Conservation (phyloP, 2,888 invertebrate genomes). For the Tryphoninae sp. region DNA sequence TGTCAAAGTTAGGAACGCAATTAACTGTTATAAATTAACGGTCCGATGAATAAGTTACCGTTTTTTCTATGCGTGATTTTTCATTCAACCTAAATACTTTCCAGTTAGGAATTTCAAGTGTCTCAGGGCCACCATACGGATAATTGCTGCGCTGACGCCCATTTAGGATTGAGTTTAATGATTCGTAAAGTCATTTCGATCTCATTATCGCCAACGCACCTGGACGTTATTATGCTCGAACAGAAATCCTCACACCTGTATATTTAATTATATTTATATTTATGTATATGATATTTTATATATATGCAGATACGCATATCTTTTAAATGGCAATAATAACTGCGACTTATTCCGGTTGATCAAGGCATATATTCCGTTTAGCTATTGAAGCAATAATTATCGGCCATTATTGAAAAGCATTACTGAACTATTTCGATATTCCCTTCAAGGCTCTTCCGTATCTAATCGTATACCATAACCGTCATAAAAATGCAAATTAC, state of each 20-base stretch:
- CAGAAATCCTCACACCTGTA: constrained; percentile 53
- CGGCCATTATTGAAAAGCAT: constrained; percentile 53
- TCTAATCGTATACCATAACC: constrained; percentile 60
- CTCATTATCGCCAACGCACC: constrained; percentile 11
- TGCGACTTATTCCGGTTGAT: constrained; percentile 54
- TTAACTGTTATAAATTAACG: too few relatives aligned
- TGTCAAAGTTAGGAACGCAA: too few relatives aligned
- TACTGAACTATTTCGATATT: constrained; percentile 63
- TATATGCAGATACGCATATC: background rate
- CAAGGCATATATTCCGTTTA: constrained; percentile 40
- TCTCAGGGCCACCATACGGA: constrained; percentile 27
- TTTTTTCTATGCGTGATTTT: constrained; percentile 8
- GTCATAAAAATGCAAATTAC: constrained; percentile 60
- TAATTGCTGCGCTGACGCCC: constrained; percentile 12
- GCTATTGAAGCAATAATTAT: constrained; percentile 48
- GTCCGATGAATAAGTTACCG: background rate
- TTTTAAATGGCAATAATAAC: constrained; percentile 50
- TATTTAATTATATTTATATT: constrained; percentile 21
- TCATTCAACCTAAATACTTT: constrained; percentile 24
- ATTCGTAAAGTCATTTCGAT: constrained; percentile 34
- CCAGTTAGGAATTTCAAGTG: constrained; percentile 23
- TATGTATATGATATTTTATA: constrained; percentile 7
- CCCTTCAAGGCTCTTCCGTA: constrained; percentile 67
- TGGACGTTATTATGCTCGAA: constrained; percentile 34
- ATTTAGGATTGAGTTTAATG: constrained; percentile 34